Percentiles rank a stretch among this genome's conserved stretches.
phyloP scores from a whole-genome alignment of 2,113 vertebrate species.

The Sclerurus mexicanus region DNA sequence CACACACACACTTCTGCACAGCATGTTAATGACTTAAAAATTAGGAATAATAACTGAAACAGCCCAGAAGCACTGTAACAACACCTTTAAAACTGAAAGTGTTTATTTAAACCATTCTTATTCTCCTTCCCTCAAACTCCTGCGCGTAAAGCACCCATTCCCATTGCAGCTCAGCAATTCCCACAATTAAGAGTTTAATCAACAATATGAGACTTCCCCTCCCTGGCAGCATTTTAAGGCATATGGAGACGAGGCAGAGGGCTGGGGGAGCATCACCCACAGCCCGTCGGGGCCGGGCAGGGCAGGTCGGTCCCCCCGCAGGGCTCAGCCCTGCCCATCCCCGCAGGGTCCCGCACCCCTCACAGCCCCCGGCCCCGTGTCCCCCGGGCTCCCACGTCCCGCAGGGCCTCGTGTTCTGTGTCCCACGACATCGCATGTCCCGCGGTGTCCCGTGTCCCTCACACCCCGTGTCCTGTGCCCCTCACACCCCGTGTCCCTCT shows the following conservation, averaged over 20 bases:
- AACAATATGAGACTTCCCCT: neutral
- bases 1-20: neutral
- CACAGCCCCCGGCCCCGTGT: neutral
- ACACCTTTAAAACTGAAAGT: accelerated
- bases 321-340: neutral
- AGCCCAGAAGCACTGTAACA: too few species aligned
- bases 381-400: neutral
- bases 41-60: accelerated
- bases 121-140: neutral
- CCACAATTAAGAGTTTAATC: neutral
- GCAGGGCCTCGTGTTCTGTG: too few species aligned
- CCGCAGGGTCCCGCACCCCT: neutral
- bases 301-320: neutral
- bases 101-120: neutral
- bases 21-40: neutral
- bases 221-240: neutral
- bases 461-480: neutral
- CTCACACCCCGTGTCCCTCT: too few species aligned
- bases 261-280: neutral
- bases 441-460: accelerated
- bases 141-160: accelerated
- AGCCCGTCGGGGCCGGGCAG: neutral
- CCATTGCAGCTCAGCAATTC: neutral
- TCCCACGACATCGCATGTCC: neutral
- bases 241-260: accelerated